These are phyloP conservation scores for Siderastrea siderea DNA, from an alignment of 92 coral and sea anemone genomes.

Conservation along the genomic window DNA sequence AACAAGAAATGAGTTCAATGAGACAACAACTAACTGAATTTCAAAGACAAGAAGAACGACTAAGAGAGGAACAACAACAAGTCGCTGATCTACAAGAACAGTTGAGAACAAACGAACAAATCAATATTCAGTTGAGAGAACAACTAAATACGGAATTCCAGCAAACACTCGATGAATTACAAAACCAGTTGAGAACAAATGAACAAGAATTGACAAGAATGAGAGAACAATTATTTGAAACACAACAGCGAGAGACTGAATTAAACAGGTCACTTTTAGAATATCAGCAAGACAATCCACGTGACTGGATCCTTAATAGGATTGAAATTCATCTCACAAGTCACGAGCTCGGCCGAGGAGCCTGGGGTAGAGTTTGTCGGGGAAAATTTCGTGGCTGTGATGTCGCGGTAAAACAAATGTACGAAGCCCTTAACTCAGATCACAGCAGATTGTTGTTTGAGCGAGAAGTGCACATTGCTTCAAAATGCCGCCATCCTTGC, in stretches of 20 bases:
- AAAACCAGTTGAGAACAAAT: not conserved
- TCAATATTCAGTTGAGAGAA: not conserved
- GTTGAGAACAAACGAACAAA: not conserved
- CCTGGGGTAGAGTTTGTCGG: conserved; percentile 75
- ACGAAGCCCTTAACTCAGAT: conserved; percentile 67
- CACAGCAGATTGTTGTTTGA: conserved; percentile 74
- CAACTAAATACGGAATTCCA: not conserved
- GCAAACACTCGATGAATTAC: not conserved
- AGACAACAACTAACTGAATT: no score
- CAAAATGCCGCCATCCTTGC: conserved; percentile 84
- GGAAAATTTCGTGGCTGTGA: conserved; percentile 75
- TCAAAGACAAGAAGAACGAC: no score
- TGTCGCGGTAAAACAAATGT: conserved; percentile 87
- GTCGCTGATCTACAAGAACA: not conserved
- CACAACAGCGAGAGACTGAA: not conserved
- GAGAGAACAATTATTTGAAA: not conserved
- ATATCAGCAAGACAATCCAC: not conserved
- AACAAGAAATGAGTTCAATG: no score
- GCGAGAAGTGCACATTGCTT: conserved; percentile 83
- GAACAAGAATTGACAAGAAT: not conserved
- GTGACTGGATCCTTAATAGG: conserved; percentile 77
- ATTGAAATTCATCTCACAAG: conserved; percentile 67
- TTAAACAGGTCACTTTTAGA: not conserved
- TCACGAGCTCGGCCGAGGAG: conserved; percentile 72
- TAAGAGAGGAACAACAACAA: not conserved